These are phyloP conservation scores for Cynopterus sphinx DNA, from an alignment of 2,797 vertebrate genomes.

Conservation along the genomic window DNA sequence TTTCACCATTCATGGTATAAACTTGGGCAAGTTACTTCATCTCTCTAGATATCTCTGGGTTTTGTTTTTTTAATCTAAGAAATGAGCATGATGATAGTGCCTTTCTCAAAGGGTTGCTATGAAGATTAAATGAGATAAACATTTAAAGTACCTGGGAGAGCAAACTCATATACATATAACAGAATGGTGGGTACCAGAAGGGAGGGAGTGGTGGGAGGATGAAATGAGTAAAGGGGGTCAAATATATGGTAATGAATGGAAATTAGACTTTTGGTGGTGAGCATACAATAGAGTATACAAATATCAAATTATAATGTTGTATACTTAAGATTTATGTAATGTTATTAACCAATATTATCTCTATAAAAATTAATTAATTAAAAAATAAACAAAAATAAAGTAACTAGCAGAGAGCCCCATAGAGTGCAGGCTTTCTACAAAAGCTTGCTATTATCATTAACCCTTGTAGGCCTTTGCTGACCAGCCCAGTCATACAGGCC, in stretches of 20 bases:
- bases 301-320: not conserved
- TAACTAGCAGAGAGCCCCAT: not conserved
- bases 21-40: not conserved
- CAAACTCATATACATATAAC: not conserved
- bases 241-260: not conserved
- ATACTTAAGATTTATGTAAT: not conserved
- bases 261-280: not conserved
- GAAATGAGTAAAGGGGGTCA: not conserved
- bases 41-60: not conserved
- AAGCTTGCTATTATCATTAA: not conserved
- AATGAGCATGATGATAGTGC: not conserved
- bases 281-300: not conserved
- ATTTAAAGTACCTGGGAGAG: not conserved
- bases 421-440: not conserved
- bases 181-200: not conserved
- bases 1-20: not conserved
- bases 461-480: not conserved
- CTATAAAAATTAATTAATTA: not conserved
- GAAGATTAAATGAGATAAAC: not conserved
- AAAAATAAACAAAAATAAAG: not conserved
- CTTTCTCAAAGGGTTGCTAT: not conserved
- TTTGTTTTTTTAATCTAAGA: not conserved
- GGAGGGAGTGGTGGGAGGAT: not conserved
- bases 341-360: not conserved
- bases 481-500: not conserved